Conservation (phyloP, 2,797 vertebrate genomes). For the Menidia menidia region DNA sequence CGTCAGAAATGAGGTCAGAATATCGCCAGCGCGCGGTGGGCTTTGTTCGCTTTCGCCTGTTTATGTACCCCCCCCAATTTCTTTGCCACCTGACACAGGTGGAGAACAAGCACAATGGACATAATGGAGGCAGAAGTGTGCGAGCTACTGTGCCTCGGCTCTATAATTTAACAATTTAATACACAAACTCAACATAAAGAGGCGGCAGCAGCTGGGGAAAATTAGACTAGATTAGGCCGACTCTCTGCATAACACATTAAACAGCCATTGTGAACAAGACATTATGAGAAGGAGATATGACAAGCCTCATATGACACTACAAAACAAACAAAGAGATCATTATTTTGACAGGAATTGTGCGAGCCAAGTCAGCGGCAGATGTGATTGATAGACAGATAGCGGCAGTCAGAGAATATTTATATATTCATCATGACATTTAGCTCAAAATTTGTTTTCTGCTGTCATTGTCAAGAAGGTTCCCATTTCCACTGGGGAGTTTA, state of each 20-base stretch:
- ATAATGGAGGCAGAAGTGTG: neutral
- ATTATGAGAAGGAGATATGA: slow-evolving; percentile 17
- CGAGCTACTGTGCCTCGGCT: neutral
- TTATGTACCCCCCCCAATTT: neutral
- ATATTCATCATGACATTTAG: slow-evolving; percentile 65
- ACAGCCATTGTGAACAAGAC: slow-evolving; percentile 6
- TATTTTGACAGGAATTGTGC: slow-evolving; percentile 52
- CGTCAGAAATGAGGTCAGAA: neutral
- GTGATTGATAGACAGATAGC: slow-evolving; percentile 54
- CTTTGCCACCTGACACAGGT: neutral
- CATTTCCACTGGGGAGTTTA: slow-evolving; percentile 48
- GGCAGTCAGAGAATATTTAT: slow-evolving; percentile 31
- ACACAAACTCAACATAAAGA: neutral
- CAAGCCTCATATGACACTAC: slow-evolving; percentile 21
- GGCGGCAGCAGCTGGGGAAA: neutral
- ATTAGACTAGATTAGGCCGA: neutral
- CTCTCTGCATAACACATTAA: neutral
- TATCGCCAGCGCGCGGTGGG: neutral
- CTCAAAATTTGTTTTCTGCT: slow-evolving; percentile 44
- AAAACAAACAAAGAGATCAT: slow-evolving; percentile 34
- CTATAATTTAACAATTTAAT: neutral
- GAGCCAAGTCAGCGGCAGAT: slow-evolving; percentile 36
- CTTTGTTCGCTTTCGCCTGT: too few relatives aligned
- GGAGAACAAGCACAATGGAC: neutral
- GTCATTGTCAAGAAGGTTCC: slow-evolving; percentile 49